Evolutionary conservation across 2,888 invertebrate genomes (phyloP), one percentile per base, ranked within the genome.

Genomic region (Scaptomyza flava): DNA sequence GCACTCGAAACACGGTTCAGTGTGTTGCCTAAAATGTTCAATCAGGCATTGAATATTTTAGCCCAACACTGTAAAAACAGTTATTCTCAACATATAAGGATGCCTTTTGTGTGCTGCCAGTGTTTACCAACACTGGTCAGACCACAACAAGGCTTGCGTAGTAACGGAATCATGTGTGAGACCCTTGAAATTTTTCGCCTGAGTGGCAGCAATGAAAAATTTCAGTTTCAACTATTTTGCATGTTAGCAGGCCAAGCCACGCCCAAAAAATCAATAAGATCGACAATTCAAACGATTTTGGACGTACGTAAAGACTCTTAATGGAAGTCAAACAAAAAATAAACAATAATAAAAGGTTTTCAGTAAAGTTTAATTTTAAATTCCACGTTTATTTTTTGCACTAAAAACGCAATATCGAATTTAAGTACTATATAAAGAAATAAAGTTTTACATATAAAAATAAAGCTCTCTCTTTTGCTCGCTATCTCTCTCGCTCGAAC

Each of bases 201-300:
- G 3, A 42, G 36, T 66, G 56, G 36, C 23, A 51, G n/a, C 17
- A 41, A 46, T 38, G 43, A 68, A 73, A 81, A 77, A 63, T 65
- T 74, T 71, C 79, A 79, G 79, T 91, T 90, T 91, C 91, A 90
- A 89, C 91, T 91, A 91, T 91, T 91, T 91, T 91, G 91, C 91
- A 91, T 91, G 91, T 80, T 77, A 78, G 84, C 86, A 79, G 74
- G 72, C 77, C 65, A 69, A 76, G 79, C 89, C 89, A 89, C 85
- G 87, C 77, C 81, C 89, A 89, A 86, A 79, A 9, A 73, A 50
- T 31, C n/a, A 17, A 38, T 3, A n/a, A 27, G 54, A 68, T 38
- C 17, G 36, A 11, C 7, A 36, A 38, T 42, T 11, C 20, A 50
- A 62, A 48, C 7, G 54, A 62, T 73, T 79, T 90, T 91, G 89